Evolutionary conservation across 2,113 vertebrate species (phyloP), one percentile per base, ranked within the genome.

Genomic region (Ardeotis arabs): DNA sequence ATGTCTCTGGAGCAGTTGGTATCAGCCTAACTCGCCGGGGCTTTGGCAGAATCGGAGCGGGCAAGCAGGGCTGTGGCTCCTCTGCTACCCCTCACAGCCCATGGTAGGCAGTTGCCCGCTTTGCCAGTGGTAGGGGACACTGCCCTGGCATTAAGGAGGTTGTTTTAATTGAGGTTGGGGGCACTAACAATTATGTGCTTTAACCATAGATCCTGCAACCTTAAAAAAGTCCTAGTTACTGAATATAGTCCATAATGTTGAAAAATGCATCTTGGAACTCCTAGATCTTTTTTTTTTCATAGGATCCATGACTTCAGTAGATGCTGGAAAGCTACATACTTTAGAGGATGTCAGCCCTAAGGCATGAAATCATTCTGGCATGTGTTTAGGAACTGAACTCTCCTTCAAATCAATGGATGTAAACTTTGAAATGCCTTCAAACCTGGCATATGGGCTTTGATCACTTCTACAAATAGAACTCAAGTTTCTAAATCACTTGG

Each of bases 401-500:
- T 27, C 69, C 69, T 84, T 81, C 59, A 73, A 73, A 89, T 35
- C 60, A 24, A 63, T 14, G 69, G 70, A 64, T 37, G 64, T 20
- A 63, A 89, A 52, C n/a, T 9, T 80, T 16, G 37, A 67, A 89
- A 68, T 12, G 44, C 44, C 64, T 85, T 73, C 88, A 64, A 49
- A 78, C 28, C 52, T 52, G 37, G 19, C 69, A 37, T 4, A n/a
- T 3, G 47, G 88, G 59, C 84, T 93, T 91, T 91, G 94, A 89
- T 89, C 69, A 15, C 69, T 53, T 29, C 69, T 68, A 25, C 84
- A 89, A 85, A 53, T 41, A 47, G 47, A 63, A 31, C 49, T 68
- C 64, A 22, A 53, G 84, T 59, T 91, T 84, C 91, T 68, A 47
- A 93, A 89, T 85, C 94, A 85, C 80, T 64, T 49, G 70, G 76